These are phyloP conservation scores for Aptenodytes patagonicus DNA, from an alignment of 2,113 vertebrate genomes.

Conservation along the genomic window DNA sequence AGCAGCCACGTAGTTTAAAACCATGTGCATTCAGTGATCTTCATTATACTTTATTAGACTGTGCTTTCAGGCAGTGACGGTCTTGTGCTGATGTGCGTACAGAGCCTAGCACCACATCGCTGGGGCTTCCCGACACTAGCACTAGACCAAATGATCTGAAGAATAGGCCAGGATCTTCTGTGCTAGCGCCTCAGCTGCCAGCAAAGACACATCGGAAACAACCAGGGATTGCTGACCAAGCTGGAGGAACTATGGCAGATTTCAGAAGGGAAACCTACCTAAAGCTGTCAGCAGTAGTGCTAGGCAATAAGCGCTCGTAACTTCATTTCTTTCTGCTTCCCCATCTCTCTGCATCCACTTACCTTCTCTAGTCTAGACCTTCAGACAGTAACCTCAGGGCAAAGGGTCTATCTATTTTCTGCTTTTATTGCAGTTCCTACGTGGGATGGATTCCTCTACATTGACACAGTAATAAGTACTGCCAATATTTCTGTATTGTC, in stretches of 20 bases:
- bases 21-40: neutral
- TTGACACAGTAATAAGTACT: neutral
- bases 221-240: neutral
- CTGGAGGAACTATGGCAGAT: neutral
- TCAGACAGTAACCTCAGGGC: neutral
- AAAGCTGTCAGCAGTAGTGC: neutral
- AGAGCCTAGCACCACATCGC: neutral
- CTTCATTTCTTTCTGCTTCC: neutral
- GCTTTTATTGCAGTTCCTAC: neutral
- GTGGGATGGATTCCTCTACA: neutral
- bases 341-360: neutral
- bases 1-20: neutral
- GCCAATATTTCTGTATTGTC: neutral
- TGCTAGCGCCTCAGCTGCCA: fast-evolving
- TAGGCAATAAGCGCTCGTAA: neutral
- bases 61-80: neutral
- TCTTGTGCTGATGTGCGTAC: neutral
- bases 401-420: neutral
- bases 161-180: neutral
- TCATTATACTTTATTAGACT: neutral
- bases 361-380: neutral
- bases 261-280: neutral
- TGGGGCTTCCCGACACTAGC: neutral
- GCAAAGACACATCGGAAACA: neutral
- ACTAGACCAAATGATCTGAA: neutral